Conservation (phyloP, 2,797 vertebrate genomes). For the Mallotus villosus region DNA sequence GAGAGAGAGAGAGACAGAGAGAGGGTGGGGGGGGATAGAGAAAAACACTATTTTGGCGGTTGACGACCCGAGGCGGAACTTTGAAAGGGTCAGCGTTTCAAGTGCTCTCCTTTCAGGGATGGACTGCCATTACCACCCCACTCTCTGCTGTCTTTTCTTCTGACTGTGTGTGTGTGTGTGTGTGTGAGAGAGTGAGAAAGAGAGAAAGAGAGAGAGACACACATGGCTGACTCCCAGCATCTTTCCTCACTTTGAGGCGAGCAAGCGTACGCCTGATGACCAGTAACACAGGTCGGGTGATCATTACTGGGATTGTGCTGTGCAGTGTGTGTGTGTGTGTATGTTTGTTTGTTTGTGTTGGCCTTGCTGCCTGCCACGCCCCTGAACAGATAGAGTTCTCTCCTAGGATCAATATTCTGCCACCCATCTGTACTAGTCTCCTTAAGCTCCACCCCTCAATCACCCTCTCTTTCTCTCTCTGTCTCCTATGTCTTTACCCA, state of each 20-base stretch:
- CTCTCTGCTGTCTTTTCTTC: neutral
- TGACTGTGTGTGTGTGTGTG: slow-evolving; percentile 14
- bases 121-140: slow-evolving; percentile 42
- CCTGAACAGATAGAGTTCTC: neutral
- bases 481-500: neutral
- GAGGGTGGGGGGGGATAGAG: slow-evolving; percentile 1
- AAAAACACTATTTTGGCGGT: neutral
- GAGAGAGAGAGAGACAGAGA: neutral
- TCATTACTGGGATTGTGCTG: slow-evolving; percentile 42
- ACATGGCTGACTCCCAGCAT: neutral
- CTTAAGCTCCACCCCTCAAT: neutral
- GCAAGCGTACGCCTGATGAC: neutral
- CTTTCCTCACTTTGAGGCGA: neutral
- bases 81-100: slow-evolving; percentile 45
- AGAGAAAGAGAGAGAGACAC: neutral
- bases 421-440: slow-evolving; percentile 48
- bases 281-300: slow-evolving; percentile 23
- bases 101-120: slow-evolving; percentile 36
- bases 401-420: slow-evolving; percentile 58
- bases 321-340: too few relatives aligned
- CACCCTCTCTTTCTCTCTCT: neutral
- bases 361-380: too few relatives aligned
- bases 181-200: neutral
- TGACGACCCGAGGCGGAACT: slow-evolving; percentile 49
- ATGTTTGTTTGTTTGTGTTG: neutral